phyloP scores from a whole-genome alignment of 2,797 vertebrate genomes.

The Silurus aristotelis region DNA sequence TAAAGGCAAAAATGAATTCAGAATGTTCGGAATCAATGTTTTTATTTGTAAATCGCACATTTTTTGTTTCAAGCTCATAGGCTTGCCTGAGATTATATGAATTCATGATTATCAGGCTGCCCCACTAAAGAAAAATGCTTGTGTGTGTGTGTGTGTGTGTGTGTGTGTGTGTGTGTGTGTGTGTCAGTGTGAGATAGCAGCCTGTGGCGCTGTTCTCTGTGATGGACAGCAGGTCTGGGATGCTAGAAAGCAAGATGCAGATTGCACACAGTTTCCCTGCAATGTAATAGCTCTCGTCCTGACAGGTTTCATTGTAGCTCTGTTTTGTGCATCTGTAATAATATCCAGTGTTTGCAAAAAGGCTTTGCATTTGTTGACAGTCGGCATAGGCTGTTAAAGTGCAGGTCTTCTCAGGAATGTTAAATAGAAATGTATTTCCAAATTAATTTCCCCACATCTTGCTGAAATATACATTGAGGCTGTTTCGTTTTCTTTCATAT shows the following conservation, averaged over 20 bases:
- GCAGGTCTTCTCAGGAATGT: slow-evolving; percentile 14
- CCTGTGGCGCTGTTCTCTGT: slow-evolving; percentile 4
- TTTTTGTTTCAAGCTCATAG: neutral
- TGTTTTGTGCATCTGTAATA: slow-evolving; percentile 48
- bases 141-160: neutral
- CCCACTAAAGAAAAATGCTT: neutral
- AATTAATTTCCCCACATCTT: neutral
- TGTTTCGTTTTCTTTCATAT: neutral
- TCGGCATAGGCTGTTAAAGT: slow-evolving; percentile 18
- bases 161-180: slow-evolving; percentile 1
- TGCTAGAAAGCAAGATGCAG: slow-evolving; percentile 36
- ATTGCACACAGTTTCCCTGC: slow-evolving; percentile 45
- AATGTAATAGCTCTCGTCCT: slow-evolving; percentile 45
- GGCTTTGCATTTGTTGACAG: slow-evolving; percentile 29
- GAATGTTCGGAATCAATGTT: neutral
- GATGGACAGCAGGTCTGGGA: slow-evolving; percentile 36
- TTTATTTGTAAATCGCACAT: neutral
- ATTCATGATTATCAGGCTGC: neutral
- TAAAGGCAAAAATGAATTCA: neutral
- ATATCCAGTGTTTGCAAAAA: slow-evolving; percentile 35
- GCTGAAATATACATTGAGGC: slow-evolving; percentile 12
- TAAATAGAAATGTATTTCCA: slow-evolving; percentile 5
- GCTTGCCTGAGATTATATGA: neutral
- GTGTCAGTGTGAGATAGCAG: slow-evolving; percentile 28
- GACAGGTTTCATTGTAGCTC: slow-evolving; percentile 44